These are phyloP conservation scores for Takifugu bimaculatus DNA, from an alignment of 2,113 vertebrate species.

Conservation along the genomic window DNA sequence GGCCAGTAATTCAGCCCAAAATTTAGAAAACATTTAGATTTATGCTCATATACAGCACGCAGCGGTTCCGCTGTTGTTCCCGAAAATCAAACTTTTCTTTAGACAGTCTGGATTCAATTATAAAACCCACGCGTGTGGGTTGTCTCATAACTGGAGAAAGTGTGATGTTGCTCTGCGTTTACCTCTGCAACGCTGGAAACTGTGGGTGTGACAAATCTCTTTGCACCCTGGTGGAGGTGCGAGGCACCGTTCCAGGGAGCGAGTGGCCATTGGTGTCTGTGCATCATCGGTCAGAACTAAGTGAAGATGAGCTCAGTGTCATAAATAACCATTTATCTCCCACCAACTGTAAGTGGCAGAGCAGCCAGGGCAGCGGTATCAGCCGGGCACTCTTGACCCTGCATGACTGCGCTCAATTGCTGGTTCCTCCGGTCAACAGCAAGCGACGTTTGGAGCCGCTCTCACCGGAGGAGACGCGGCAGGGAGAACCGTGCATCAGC, in stretches of 20 bases:
- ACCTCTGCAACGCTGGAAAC: too few relatives aligned
- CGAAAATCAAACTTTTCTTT: too few relatives aligned
- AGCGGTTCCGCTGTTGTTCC: too few relatives aligned
- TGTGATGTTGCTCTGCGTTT: too few relatives aligned
- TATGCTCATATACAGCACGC: too few relatives aligned
- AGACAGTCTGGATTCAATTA: too few relatives aligned
- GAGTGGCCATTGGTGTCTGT: neutral
- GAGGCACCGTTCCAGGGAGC: too few relatives aligned
- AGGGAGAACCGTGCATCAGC: neutral
- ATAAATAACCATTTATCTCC: slow-evolving; percentile 57
- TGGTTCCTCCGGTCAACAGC: slow-evolving; percentile 27
- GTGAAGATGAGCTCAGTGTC: slow-evolving; percentile 32
- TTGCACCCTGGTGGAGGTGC: too few relatives aligned
- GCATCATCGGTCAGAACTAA: slow-evolving; percentile 16
- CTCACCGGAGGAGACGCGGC: slow-evolving; percentile 3
- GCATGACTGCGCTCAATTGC: slow-evolving; percentile 43
- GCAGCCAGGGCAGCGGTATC: slow-evolving; percentile 38
- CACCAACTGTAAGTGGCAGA: slow-evolving; percentile 35
- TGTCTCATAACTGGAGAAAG: too few relatives aligned
- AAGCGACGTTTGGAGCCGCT: slow-evolving; percentile 21
- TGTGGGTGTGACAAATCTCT: too few relatives aligned
- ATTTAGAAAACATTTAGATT: too few relatives aligned
- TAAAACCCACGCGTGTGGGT: too few relatives aligned
- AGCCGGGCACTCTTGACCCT: slow-evolving; percentile 57
- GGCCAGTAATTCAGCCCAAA: slow-evolving; percentile 10